Base-by-base conservation (phyloP, 2,888 invertebrate species). In the Troides aeacus region DNA sequence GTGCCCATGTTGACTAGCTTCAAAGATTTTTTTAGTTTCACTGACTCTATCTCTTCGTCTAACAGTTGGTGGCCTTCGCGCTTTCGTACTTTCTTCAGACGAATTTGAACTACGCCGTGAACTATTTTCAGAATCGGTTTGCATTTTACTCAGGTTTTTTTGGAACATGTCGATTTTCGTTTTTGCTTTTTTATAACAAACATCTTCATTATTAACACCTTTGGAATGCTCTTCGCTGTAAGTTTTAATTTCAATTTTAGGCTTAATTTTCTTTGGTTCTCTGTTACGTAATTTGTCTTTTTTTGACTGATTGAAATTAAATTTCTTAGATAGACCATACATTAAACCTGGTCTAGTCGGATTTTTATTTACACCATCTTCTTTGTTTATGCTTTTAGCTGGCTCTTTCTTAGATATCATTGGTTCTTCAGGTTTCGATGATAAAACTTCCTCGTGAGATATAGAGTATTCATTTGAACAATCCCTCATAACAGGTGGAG, bases 101-200 rank as follows among this genome's bases (percentile, higher is more conserved):
- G 85, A 84, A 21, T 86, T 68, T 0, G 90, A 90, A 73, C 86
- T 88, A 57, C 66, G 50, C 10, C 42, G 50, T 17, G 93, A 93
- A 74, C 89, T 90, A 62, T 79, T 81, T 66, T 92, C 89, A 0
- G 90, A 88, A 72, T 91, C 90, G 0, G 90, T 81, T 74, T 92
- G 88, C 2, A 84, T 81, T 75, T 88, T 88, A 71, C 80, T 81
- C 72, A 93, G 90, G 70, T 91, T 89, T 74, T 89, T 92, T 83
- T 93, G 93, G 69, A 93, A 93, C 86, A 92, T 86, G 72, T 93
- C 92, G 7, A 93, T 93, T 76, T 90, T 90, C 0, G 85, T 82
- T 77, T 89, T 92, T 1, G 93, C 93, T 79, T 91, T 91, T 61
- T 84, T 88, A 70, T 89, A 86, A 71, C 90, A 92, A 10, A 93